These are phyloP conservation scores for Palythoa grandis DNA, from an alignment of 92 coral and sea anemone genomes.

Conservation along the genomic window DNA sequence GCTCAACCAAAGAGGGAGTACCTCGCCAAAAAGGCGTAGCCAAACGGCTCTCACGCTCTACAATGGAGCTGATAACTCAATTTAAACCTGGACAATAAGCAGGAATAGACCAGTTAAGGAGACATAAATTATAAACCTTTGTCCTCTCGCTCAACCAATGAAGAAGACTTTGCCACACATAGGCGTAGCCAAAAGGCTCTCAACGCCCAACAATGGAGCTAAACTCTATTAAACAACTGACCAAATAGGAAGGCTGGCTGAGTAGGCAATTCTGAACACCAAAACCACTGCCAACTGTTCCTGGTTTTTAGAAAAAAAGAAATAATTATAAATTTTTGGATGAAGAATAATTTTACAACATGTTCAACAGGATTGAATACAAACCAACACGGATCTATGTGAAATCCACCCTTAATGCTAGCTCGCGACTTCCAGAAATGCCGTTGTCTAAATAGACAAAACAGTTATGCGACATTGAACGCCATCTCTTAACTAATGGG, in stretches of 20 bases:
- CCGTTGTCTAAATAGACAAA: conserved; percentile 65
- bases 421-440: conserved; percentile 50
- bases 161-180: neutral
- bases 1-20: neutral
- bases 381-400: conserved; percentile 13
- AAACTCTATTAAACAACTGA: neutral
- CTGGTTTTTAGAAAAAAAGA: neutral
- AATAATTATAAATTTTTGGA: neutral
- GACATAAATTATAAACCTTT: neutral
- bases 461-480: conserved; percentile 38
- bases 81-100: neutral
- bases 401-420: conserved; percentile 36
- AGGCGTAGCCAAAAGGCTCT: conserved; percentile 6
- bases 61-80: neutral
- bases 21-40: neutral
- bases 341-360: no score
- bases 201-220: conserved; percentile 20
- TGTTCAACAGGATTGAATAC: neutral
- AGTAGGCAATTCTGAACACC: neutral
- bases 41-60: conserved; percentile 7
- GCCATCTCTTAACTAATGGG: neutral
- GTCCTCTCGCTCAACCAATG: neutral
- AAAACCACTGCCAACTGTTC: neutral
- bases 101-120: neutral
- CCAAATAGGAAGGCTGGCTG: neutral